Evolutionary conservation across 1,140 invertebrate species (phyloP).

Genomic region (Drosophila busckii): DNA sequence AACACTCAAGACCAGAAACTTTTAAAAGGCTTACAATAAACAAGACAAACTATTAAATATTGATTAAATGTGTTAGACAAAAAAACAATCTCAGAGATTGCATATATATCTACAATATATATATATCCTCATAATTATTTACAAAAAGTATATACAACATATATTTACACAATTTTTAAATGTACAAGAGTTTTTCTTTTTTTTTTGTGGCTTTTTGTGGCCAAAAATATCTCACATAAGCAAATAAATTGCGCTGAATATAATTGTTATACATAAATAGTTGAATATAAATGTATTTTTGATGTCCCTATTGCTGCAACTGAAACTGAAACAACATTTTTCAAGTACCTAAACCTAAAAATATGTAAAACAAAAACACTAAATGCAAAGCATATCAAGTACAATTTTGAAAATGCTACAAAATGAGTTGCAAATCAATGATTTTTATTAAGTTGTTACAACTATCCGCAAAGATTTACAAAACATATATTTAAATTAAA

Average conservation of each 20-base stretch:
- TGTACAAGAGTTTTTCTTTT: neutral
- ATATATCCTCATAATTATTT: conserved; percentile 11
- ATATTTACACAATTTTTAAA: conserved; percentile 6
- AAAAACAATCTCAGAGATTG: conserved; percentile 65
- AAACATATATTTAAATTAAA: too few species aligned
- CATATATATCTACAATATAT: too few species aligned
- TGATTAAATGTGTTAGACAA: conserved; percentile 34
- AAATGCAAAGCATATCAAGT: conserved; percentile 3
- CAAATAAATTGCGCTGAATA: neutral
- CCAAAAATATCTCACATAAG: too few species aligned
- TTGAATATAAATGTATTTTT: conserved; percentile 32
- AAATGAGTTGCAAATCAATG: too few species aligned
- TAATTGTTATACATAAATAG: conserved; percentile 1
- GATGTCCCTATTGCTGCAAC: conserved; percentile 31
- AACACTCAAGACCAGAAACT: too few species aligned
- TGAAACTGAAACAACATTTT: too few species aligned
- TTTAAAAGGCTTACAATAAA: too few species aligned
- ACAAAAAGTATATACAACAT: neutral
- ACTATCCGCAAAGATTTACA: too few species aligned
- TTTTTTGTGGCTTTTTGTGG: conserved; percentile 2
- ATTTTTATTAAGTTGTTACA: too few species aligned
- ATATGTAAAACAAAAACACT: neutral
- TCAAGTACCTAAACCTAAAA: too few species aligned
- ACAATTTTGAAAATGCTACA: too few species aligned
- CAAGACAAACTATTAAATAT: conserved; percentile 8